These are phyloP conservation scores for Aporophyla nigra DNA, from an alignment of 2,888 invertebrate species.

Conservation along the genomic window DNA sequence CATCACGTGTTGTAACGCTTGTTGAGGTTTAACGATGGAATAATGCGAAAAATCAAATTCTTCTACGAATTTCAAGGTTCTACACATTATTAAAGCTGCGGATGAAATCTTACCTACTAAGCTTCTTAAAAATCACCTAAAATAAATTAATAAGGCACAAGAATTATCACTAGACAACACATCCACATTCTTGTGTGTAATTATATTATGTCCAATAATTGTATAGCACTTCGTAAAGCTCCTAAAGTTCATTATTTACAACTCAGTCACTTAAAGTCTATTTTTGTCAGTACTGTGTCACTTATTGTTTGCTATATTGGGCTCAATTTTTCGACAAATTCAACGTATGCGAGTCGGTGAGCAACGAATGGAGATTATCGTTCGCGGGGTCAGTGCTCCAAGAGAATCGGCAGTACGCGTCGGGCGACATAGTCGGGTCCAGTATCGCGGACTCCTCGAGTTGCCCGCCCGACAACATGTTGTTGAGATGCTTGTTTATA, in stretches of 20 bases:
- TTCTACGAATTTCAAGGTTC: constrained; percentile 36
- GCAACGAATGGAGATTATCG: constrained; percentile 86
- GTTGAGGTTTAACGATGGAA: constrained; percentile 31
- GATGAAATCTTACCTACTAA: constrained; percentile 84
- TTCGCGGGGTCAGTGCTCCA: constrained; percentile 89
- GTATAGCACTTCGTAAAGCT: constrained; percentile 84
- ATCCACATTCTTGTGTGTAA: constrained; percentile 82
- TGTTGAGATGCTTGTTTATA: constrained; percentile 86
- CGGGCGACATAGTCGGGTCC: constrained; percentile 88
- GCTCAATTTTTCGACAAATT: constrained; percentile 83
- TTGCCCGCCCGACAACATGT: constrained; percentile 81
- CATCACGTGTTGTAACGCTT: constrained; percentile 55
- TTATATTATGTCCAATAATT: constrained; percentile 82
- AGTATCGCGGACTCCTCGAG: constrained; percentile 85
- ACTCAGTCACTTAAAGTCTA: constrained; percentile 81
- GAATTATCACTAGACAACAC: constrained; percentile 89
- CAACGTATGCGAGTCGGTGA: constrained; percentile 81
- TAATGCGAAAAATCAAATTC: constrained; percentile 48
- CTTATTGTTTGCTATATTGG: constrained; percentile 72
- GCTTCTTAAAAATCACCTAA: constrained; percentile 86
- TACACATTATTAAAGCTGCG: constrained; percentile 47
- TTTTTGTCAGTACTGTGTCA: constrained; percentile 77
- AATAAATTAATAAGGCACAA: constrained; percentile 91
- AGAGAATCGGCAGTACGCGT: constrained; percentile 89
- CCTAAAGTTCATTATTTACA: constrained; percentile 83